Evolutionary conservation across 2,797 vertebrate species (phyloP).

Genomic region (Acestrorhynchus altus): DNA sequence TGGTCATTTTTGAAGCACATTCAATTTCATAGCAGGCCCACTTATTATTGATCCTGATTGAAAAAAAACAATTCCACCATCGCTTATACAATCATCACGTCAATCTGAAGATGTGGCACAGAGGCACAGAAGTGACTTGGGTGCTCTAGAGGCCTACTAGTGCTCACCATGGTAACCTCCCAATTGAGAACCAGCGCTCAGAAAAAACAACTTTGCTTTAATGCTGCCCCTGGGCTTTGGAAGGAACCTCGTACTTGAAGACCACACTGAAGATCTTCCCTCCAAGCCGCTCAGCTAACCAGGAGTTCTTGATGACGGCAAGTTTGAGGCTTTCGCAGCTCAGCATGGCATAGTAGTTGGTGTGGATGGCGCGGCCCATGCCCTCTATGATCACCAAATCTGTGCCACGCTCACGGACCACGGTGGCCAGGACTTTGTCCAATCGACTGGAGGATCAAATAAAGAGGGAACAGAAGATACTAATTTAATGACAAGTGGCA

Average conservation of each 20-base stretch:
- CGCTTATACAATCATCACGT: conserved; percentile 48
- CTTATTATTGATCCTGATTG: conserved; percentile 4
- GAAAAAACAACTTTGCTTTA: not conserved
- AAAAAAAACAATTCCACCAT: conserved; percentile 10
- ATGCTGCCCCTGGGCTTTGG: conserved; percentile 61
- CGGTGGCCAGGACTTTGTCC: conserved; percentile 89
- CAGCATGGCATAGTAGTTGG: conserved; percentile 91
- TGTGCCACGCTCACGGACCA: conserved; percentile 87
- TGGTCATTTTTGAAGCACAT: conserved; percentile 39
- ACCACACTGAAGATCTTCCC: conserved; percentile 98
- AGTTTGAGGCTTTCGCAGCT: conserved; percentile 96
- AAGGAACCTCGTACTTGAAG: conserved; percentile 94
- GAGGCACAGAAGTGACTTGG: not conserved
- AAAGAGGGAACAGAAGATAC: not conserved
- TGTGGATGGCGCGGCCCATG: conserved; percentile 98
- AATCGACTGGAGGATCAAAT: conserved; percentile 81
- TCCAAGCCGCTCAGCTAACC: conserved; percentile 93
- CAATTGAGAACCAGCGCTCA: not conserved
- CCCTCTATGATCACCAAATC: conserved; percentile 98
- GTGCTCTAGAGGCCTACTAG: not conserved
- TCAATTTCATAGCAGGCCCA: conserved; percentile 44
- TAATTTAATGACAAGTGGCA: not conserved
- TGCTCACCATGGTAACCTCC: conserved; percentile 4
- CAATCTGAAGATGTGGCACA: conserved; percentile 25
- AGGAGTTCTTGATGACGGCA: conserved; percentile 96